Conservation (phyloP, 2,113 vertebrate genomes). For the Amblyornis subalaris region DNA sequence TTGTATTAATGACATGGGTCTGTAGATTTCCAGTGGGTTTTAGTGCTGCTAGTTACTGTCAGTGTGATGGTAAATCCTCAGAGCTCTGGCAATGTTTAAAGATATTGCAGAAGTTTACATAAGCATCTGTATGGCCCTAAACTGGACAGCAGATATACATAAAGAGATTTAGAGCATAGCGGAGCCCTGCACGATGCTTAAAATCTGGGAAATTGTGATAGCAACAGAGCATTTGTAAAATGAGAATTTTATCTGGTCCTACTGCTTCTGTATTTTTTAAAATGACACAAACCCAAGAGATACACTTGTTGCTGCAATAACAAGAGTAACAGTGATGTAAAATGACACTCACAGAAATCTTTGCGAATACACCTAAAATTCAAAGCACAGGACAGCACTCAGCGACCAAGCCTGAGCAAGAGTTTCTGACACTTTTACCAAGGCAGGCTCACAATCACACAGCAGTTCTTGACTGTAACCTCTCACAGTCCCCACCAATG, state of each 20-base stretch:
- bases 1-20: neutral
- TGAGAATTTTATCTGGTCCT: neutral
- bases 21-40: neutral
- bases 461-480: neutral
- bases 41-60: neutral
- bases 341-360: neutral
- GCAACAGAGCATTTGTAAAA: neutral
- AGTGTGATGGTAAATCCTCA: neutral
- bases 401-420: neutral
- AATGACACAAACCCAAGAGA: conserved; percentile 1
- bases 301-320: neutral
- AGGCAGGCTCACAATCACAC: neutral
- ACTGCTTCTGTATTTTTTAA: neutral
- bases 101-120: neutral
- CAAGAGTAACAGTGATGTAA: neutral
- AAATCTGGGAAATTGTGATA: neutral
- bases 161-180: neutral
- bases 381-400: neutral
- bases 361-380: neutral
- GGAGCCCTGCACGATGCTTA: neutral
- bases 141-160: neutral
- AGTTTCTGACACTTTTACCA: neutral
- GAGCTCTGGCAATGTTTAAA: neutral
- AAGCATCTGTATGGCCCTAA: neutral
- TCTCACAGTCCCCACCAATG: conserved; percentile 25